Conservation (phyloP, 1,140 invertebrate species). For the Drosophila setifemur region DNA sequence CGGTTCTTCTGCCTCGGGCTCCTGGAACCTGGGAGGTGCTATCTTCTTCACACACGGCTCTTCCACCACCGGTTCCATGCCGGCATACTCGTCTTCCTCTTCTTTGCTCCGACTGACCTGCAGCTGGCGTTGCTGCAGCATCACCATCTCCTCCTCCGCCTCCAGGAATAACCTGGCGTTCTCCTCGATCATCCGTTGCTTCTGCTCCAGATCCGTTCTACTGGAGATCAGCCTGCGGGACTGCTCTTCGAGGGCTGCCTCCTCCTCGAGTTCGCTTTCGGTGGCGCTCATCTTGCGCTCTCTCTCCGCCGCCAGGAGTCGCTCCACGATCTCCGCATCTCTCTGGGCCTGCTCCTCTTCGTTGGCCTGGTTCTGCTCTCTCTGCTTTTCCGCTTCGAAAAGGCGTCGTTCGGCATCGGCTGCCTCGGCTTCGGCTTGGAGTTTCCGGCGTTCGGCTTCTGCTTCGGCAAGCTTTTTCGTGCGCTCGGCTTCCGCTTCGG, state of each 20-base stretch:
- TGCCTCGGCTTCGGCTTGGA: slow-evolving; percentile 30
- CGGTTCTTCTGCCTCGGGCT: slow-evolving; percentile 31
- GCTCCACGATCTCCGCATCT: slow-evolving; percentile 64
- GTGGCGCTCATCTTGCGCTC: slow-evolving; percentile 57
- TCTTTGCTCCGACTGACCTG: slow-evolving; percentile 32
- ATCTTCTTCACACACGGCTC: slow-evolving; percentile 64
- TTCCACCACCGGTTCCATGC: slow-evolving; percentile 58
- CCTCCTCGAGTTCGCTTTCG: slow-evolving; percentile 69
- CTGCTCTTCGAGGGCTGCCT: slow-evolving; percentile 44
- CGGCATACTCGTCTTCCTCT: slow-evolving; percentile 49
- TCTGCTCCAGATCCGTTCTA: slow-evolving; percentile 40
- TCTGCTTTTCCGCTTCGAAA: slow-evolving; percentile 16
- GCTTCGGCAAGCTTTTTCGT: slow-evolving; percentile 21
- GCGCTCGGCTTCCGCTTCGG: slow-evolving; percentile 35
- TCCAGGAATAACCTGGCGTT: slow-evolving; percentile 73
- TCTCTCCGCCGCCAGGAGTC: slow-evolving; percentile 60
- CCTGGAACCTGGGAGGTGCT: slow-evolving; percentile 47
- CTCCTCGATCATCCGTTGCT: slow-evolving; percentile 72
- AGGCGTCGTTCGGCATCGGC: slow-evolving; percentile 12
- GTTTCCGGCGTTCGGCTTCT: background rate
- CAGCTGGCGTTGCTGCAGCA: slow-evolving; percentile 60
- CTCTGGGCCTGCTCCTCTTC: slow-evolving; percentile 47
- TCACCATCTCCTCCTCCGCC: slow-evolving; percentile 78
- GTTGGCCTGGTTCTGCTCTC: slow-evolving; percentile 12
- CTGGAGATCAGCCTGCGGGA: slow-evolving; percentile 40